A percentile compares a stretch with the other conserved stretches of the same genome.
phyloP scores from a whole-genome alignment of 2,888 invertebrate species.

The Macroteleia sp. region DNA sequence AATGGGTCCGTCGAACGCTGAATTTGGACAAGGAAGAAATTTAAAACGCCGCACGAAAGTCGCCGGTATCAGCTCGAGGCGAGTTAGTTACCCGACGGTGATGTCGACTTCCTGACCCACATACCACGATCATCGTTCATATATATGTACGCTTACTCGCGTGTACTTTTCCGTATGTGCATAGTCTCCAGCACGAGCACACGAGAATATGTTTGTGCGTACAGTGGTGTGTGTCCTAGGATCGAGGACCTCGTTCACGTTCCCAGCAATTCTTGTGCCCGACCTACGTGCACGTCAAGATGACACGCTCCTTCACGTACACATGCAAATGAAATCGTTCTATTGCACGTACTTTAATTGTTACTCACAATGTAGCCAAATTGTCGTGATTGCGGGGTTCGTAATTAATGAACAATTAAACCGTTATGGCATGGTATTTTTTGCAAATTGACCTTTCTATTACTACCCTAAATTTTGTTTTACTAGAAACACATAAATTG shows the following conservation, averaged over 20 bases:
- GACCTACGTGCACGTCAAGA: conserved; percentile 44
- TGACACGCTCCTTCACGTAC: conserved; percentile 36
- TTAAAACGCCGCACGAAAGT: conserved; percentile 63
- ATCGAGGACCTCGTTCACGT: conserved; percentile 64
- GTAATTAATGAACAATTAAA: conserved; percentile 11
- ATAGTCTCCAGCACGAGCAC: not conserved
- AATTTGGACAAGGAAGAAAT: conserved; percentile 66
- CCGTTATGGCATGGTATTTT: not conserved
- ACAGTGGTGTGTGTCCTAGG: conserved; percentile 52
- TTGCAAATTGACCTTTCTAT: no score
- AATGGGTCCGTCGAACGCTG: conserved; percentile 47
- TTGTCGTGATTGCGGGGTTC: not conserved
- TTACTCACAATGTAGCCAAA: conserved; percentile 6
- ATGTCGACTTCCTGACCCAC: conserved; percentile 81
- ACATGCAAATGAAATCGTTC: conserved; percentile 36
- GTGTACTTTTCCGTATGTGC: conserved; percentile 7
- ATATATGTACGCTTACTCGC: conserved; percentile 44
- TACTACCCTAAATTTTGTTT: no score
- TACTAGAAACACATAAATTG: no score
- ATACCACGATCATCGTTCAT: conserved; percentile 76
- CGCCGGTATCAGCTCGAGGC: conserved; percentile 61
- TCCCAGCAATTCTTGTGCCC: conserved; percentile 59
- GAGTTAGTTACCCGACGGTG: conserved; percentile 73
- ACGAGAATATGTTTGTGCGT: conserved; percentile 44
- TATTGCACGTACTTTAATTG: conserved; percentile 36